These are phyloP conservation scores for Latheticus oryzae DNA, from an alignment of 2,888 invertebrate genomes.

Conservation along the genomic window DNA sequence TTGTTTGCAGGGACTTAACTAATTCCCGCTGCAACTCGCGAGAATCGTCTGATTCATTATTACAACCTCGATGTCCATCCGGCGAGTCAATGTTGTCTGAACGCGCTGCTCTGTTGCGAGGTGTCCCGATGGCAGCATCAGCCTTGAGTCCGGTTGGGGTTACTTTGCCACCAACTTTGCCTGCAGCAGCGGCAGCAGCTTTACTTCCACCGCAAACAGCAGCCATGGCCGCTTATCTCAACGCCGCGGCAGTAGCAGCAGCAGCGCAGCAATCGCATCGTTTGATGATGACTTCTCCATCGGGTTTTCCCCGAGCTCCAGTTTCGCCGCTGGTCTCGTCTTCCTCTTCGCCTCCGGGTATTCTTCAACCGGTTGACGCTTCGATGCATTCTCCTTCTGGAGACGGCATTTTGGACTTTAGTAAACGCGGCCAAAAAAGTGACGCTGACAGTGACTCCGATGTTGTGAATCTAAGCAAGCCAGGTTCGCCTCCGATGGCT, in stretches of 20 bases:
- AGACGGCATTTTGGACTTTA: constrained; percentile 82
- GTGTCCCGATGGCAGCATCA: constrained; percentile 69
- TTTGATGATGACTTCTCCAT: constrained; percentile 74
- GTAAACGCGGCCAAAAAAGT: constrained; percentile 70
- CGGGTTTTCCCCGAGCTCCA: constrained; percentile 65
- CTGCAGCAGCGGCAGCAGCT: constrained; percentile 73
- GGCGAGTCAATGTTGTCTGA: constrained; percentile 82
- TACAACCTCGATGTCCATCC: constrained; percentile 80
- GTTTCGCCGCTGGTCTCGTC: constrained; percentile 80
- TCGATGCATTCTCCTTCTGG: constrained; percentile 71
- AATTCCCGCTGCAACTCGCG: constrained; percentile 86
- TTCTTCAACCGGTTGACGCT: constrained; percentile 60
- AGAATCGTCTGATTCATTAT: constrained; percentile 77
- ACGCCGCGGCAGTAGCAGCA: constrained; percentile 73
- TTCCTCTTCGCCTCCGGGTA: constrained; percentile 69
- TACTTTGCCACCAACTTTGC: constrained; percentile 75
- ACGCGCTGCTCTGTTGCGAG: constrained; percentile 66
- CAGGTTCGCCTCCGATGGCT: constrained; percentile 69
- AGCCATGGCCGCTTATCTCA: constrained; percentile 84
- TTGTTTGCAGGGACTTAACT: constrained; percentile 77
- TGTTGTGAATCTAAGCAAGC: constrained; percentile 78
- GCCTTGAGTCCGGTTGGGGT: constrained; percentile 77
- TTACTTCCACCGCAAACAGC: constrained; percentile 83
- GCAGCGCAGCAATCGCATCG: constrained; percentile 80
- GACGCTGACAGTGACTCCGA: constrained; percentile 72